phyloP scores from a whole-genome alignment of 2,797 vertebrate genomes.

The Spinus pinus region DNA sequence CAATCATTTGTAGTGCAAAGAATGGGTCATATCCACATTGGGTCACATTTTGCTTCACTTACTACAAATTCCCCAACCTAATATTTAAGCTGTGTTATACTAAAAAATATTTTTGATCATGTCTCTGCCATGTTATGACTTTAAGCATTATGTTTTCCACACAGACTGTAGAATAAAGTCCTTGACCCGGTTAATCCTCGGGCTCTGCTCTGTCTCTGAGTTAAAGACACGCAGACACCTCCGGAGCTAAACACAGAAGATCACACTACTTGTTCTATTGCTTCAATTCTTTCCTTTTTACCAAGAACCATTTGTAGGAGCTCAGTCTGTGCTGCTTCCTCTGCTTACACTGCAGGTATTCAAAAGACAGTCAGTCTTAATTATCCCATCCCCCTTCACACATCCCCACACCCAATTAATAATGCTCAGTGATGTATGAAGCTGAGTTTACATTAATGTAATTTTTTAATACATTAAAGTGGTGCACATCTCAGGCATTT shows the following conservation, averaged over 20 bases:
- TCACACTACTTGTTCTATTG: neutral
- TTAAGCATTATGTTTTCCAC: neutral
- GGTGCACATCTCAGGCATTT: neutral
- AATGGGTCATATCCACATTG: neutral
- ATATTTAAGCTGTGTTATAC: neutral
- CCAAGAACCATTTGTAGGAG: neutral
- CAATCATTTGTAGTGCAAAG: slow-evolving; percentile 11
- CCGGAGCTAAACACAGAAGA: neutral
- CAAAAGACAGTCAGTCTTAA: slow-evolving; percentile 51
- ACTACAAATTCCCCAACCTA: neutral
- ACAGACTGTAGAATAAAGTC: neutral
- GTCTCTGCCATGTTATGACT: neutral
- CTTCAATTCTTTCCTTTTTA: slow-evolving; percentile 1
- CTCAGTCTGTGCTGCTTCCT: slow-evolving; percentile 48
- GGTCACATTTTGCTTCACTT: neutral
- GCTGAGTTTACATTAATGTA: slow-evolving; percentile 50
- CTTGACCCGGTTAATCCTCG: neutral
- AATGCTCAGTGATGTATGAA: slow-evolving; percentile 62
- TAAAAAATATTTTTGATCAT: slow-evolving; percentile 5
- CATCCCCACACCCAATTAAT: slow-evolving; percentile 62
- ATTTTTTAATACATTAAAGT: slow-evolving; percentile 57
- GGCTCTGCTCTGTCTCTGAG: neutral
- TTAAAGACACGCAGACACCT: neutral
- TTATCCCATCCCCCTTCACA: slow-evolving; percentile 52
- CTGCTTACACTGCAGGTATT: slow-evolving; percentile 47